Evolutionary conservation across 2,113 vertebrate species (phyloP).

Genomic region (Caloenas nicobarica): DNA sequence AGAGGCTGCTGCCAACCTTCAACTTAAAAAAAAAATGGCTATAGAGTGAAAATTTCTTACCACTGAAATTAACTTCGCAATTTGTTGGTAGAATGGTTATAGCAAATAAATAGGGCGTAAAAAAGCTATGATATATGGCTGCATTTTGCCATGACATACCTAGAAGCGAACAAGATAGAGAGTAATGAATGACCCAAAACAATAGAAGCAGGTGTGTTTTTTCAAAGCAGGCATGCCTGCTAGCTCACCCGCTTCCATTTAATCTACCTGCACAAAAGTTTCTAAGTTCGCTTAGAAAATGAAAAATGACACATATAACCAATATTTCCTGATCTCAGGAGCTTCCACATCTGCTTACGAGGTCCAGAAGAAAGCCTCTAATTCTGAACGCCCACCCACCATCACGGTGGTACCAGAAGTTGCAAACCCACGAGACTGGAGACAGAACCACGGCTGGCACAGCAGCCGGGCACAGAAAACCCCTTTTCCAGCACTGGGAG

Average conservation of each 20-base stretch:
- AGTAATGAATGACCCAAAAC: neutral
- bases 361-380: neutral
- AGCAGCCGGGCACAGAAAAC: neutral
- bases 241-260: neutral
- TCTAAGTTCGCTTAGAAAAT: neutral
- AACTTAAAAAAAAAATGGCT: neutral
- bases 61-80: slow-evolving; percentile 13
- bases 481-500: neutral
- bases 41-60: neutral
- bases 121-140: neutral
- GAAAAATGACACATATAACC: neutral
- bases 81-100: neutral
- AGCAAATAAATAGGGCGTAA: slow-evolving; percentile 4
- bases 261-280: neutral
- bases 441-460: neutral
- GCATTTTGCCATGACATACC: neutral
- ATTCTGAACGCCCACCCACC: neutral
- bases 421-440: neutral
- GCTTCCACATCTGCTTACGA: neutral
- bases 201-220: neutral
- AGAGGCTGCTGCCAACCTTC: slow-evolving; percentile 29
- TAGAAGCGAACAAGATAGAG: neutral
- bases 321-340: neutral
- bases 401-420: neutral
- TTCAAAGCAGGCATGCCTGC: neutral